Percentiles rank a stretch among this genome's conserved stretches.
These are phyloP conservation scores for Marisa cornuarietis DNA, from an alignment of 1,140 invertebrate species.

Conservation along the genomic window DNA sequence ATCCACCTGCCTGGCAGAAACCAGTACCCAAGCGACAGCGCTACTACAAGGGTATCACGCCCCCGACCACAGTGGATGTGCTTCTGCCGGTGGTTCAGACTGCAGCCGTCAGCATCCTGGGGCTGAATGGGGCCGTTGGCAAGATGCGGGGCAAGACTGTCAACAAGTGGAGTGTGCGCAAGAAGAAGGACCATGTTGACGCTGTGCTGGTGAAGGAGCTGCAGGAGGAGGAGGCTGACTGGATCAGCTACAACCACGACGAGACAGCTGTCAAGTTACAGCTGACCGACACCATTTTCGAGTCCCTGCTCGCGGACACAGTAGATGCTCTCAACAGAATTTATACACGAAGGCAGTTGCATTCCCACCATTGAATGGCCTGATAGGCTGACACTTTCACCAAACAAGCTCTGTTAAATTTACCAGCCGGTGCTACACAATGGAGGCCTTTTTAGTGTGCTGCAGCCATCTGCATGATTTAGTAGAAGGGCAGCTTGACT, in stretches of 20 bases:
- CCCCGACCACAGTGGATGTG: slow-evolving; percentile 50
- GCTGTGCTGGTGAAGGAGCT: slow-evolving; percentile 76
- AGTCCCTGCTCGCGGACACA: slow-evolving; percentile 74
- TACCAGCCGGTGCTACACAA: too few relatives aligned
- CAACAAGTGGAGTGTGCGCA: slow-evolving; percentile 75
- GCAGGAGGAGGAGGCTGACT: slow-evolving; percentile 76
- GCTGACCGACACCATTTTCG: slow-evolving; percentile 73
- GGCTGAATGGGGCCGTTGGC: slow-evolving; percentile 68
- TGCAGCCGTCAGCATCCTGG: slow-evolving; percentile 67
- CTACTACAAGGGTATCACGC: slow-evolving; percentile 47
- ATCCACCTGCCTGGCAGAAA: slow-evolving; percentile 70
- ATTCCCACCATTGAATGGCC: neutral
- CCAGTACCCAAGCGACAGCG: slow-evolving; percentile 47
- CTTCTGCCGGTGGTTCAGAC: slow-evolving; percentile 54
- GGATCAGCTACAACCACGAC: slow-evolving; percentile 78
- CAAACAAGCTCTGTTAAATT: neutral
- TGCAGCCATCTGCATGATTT: too few relatives aligned
- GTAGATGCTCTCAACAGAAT: slow-evolving; percentile 60
- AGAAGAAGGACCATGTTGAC: slow-evolving; percentile 78
- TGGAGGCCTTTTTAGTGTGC: neutral
- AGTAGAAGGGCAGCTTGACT: too few relatives aligned
- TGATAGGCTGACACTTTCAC: neutral
- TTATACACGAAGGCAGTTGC: slow-evolving; percentile 30
- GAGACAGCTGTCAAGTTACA: slow-evolving; percentile 77
- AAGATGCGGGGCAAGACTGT: slow-evolving; percentile 70